phyloP scores from a whole-genome alignment of 2,113 vertebrate genomes.

The Morone saxatilis region DNA sequence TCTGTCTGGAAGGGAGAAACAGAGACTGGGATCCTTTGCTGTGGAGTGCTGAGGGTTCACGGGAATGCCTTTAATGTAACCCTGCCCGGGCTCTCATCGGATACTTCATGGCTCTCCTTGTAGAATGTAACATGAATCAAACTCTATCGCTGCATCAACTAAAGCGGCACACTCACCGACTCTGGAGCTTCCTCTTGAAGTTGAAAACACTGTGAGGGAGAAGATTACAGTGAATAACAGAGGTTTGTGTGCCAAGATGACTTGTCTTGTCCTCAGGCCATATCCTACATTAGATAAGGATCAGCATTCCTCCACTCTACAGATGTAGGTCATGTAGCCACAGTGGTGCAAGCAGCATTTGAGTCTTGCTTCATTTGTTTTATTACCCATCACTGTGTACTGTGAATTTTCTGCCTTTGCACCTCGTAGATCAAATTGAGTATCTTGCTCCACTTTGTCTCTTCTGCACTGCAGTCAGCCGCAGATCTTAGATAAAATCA shows the following conservation, averaged over 20 bases:
- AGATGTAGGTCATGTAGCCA: slow-evolving; percentile 78
- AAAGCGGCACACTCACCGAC: slow-evolving; percentile 55
- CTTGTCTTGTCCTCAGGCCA: slow-evolving; percentile 69
- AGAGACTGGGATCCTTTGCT: slow-evolving; percentile 64
- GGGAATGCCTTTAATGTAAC: slow-evolving; percentile 81
- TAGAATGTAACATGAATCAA: slow-evolving; percentile 65
- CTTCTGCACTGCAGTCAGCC: slow-evolving; percentile 2
- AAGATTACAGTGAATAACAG: slow-evolving; percentile 58
- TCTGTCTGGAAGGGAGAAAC: slow-evolving; percentile 78
- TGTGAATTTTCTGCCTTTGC: slow-evolving; percentile 44
- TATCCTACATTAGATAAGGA: slow-evolving; percentile 73
- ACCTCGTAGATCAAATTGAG: slow-evolving; percentile 52
- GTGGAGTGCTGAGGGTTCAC: slow-evolving; percentile 64
- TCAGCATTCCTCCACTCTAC: slow-evolving; percentile 68
- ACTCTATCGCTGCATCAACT: slow-evolving; percentile 62
- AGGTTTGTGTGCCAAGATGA: slow-evolving; percentile 62
- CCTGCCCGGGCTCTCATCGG: slow-evolving; percentile 62
- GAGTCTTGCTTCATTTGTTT: slow-evolving; percentile 67
- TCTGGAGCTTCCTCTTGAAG: slow-evolving; percentile 37
- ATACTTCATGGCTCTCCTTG: slow-evolving; percentile 68
- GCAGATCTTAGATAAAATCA: slow-evolving; percentile 31
- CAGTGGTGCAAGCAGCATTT: slow-evolving; percentile 40
- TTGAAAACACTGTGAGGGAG: slow-evolving; percentile 46
- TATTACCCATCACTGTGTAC: slow-evolving; percentile 60
- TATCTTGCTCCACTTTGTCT: slow-evolving; percentile 34